Base-by-base conservation (phyloP, 1,140 invertebrate genomes). In the Hylaeus volcanicus region DNA sequence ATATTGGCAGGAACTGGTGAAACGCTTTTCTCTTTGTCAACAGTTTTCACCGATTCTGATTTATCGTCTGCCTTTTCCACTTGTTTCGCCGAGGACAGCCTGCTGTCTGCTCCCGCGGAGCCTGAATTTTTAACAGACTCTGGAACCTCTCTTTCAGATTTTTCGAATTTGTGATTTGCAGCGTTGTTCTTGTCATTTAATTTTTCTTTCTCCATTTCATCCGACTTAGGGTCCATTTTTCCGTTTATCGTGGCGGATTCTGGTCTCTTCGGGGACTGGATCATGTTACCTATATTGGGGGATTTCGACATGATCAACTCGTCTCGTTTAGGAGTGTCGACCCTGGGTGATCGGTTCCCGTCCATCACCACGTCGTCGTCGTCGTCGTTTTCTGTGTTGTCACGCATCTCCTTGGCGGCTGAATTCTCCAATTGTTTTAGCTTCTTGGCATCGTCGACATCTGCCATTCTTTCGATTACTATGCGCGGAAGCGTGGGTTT, bases 361-460 rank as follows among this genome's bases (percentile, higher is more conserved):
- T 91, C 91, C 76, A 89, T 86, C 26, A 90, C 87, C 1, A 91
- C 90, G 37, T 91, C 90, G 9, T 90, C 88, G 71, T 91, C 90
- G 61, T 90, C 88, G 70, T 88, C 84, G 26, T 88, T 86, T 1
- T 88, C 83, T 5, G 71, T 65, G 1, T 79, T 83, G 1, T 86
- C 71, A 14, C 82, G 77, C 12, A 64, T 12, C 63, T 82, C 80
- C 43, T 79, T 63, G 43, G 45, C n/a, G 3, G 60, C n/a, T 12
- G 41, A 37, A 1, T 48, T 79, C 12, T 82, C 81, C 0, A 41
- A 11, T 8, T 85, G 77, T 41, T 80, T 66, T n/a, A 79, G 43
- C 37, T 41, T 56, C 51, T 75, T 82, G 26, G 53, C 45, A 43
- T 81, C 85, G 15, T 87, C 89, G 37, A 87, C 74, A n/a, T 90